Conservation (phyloP, 30 jellyfish, hydroid and myxozoan species). For the Chrysaora quinquecirrha region DNA sequence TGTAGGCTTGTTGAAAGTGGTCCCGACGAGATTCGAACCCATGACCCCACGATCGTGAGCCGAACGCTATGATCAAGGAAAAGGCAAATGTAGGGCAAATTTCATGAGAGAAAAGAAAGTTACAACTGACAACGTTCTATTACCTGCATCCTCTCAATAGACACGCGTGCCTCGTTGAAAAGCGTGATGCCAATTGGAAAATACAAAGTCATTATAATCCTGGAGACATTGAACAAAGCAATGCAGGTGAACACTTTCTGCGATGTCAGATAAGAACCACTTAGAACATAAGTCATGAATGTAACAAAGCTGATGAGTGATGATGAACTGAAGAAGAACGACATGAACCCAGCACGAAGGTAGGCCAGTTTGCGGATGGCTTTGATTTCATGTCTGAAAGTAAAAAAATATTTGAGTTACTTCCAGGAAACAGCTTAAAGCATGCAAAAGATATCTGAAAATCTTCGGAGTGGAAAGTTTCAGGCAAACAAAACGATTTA, state of each 20-base stretch:
- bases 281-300: slow-evolving; percentile 79
- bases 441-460: no score
- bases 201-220: slow-evolving; percentile 74
- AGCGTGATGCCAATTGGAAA: slow-evolving; percentile 89
- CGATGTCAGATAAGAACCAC: slow-evolving; percentile 79
- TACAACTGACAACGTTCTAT: no score
- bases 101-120: no score
- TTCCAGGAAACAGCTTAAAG: no score
- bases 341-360: slow-evolving; percentile 86
- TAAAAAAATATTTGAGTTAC: no score
- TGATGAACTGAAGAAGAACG: slow-evolving; percentile 92
- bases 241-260: slow-evolving; percentile 86
- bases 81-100: no score
- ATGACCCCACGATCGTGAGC: no score
- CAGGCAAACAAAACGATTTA: no score
- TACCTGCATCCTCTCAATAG: slow-evolving; percentile 87
- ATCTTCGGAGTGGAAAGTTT: no score
- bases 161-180: slow-evolving; percentile 84
- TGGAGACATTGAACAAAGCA: slow-evolving; percentile 73
- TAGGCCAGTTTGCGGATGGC: slow-evolving; percentile 69
- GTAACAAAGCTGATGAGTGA: slow-evolving; percentile 81
- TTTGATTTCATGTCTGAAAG: slow-evolving; percentile 74
- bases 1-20: no score
- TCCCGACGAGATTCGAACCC: no score
- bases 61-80: no score